Evolutionary conservation across 1,140 invertebrate species (phyloP), one percentile per base, ranked within the genome.

Genomic region (Mylabris phalerata): DNA sequence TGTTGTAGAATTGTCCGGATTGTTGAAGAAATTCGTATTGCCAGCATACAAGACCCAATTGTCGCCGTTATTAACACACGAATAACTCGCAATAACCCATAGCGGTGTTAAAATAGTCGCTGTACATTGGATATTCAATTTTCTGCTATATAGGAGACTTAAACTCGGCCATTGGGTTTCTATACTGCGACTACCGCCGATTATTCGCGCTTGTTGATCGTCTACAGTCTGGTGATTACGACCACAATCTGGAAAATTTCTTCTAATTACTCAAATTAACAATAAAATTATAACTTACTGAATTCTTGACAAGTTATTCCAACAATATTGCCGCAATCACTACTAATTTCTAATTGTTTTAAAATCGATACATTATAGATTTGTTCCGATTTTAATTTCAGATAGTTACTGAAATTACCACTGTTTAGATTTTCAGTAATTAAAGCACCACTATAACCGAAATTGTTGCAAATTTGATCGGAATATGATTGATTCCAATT

Each of bases 271-370:
- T 50, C 48, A 45, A 19, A 58, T 11, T 43, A 25, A 13, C 13
- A 47, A 61, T 41, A 47, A 50, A 56, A 7, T 55, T 13, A 42
- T 44, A 45, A 72, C 73, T 76, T 69, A 78, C 77, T 67, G 59
- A 80, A 82, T 63, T 82, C 78, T 66, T 82, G 77, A 68, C 82
- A 84, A 7, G 77, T 74, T 1, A 84, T 62, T 49, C 80, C 76
- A 1, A 83, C 75, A 39, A 79, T 69, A 55, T 75, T 72, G 38
- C 72, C 70, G 19, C 81, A 83, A 25, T 61, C 60, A n/a, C 75
- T 71, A 32, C 64, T 62, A 11, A 69, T 67, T 59, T 77, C 73
- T 32, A 82, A 68, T 62, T 76, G 77, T 7, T 67, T 59, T 27
- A 80, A 65, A 27, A 82, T 60, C 26, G 71, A 66, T 11, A 49